Evolutionary conservation across 2,113 vertebrate species (phyloP).

Genomic region (Crotophaga sulcirostris): DNA sequence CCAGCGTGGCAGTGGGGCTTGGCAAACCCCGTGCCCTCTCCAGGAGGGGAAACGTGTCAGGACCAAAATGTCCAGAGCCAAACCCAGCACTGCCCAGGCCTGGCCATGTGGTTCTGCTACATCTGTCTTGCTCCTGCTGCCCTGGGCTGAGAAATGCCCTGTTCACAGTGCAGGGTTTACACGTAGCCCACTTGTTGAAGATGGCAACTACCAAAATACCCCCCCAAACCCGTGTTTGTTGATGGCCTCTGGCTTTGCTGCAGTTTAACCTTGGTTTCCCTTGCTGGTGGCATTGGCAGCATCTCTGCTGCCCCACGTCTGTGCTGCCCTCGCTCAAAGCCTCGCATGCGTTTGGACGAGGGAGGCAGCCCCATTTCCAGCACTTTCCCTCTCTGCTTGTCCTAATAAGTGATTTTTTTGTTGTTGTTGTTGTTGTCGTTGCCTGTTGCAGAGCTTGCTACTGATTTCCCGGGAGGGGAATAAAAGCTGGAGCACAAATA

Average conservation of each 20-base stretch:
- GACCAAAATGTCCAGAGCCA: background rate
- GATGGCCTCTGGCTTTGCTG: background rate
- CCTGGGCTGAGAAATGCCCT: fast-evolving
- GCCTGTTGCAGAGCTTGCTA: background rate
- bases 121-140: background rate
- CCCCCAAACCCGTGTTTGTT: background rate
- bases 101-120: fast-evolving
- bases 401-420: background rate
- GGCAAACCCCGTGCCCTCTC: background rate
- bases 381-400: background rate
- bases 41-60: fast-evolving
- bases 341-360: fast-evolving
- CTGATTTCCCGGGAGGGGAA: slow-evolving; percentile 25
- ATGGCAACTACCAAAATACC: background rate
- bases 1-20: fast-evolving
- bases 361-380: background rate
- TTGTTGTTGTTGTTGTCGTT: background rate
- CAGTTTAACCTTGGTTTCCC: fast-evolving
- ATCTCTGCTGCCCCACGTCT: fast-evolving
- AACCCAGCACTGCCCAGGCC: background rate
- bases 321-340: background rate
- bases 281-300: fast-evolving
- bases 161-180: background rate
- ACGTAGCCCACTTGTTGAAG: fast-evolving
- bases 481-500: background rate